phyloP scores from a whole-genome alignment of 2,113 vertebrate genomes.

The Odocoileus hemionus region DNA sequence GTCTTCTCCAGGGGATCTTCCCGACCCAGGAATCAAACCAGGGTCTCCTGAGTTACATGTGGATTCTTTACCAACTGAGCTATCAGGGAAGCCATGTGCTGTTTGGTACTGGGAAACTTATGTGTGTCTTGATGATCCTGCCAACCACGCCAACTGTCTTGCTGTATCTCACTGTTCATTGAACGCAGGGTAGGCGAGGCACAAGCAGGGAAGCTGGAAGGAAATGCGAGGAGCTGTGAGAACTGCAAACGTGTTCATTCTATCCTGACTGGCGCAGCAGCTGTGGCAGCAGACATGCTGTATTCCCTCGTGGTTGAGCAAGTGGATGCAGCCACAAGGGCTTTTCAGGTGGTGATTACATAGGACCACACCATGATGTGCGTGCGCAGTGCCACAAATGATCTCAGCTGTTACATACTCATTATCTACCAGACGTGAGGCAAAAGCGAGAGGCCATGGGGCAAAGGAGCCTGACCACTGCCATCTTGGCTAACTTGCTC shows the following conservation, averaged over 20 bases:
- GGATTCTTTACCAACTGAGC: not conserved
- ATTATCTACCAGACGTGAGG: not conserved
- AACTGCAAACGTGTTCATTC: not conserved
- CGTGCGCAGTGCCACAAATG: fast-evolving
- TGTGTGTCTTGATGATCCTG: not conserved
- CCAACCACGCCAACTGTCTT: not conserved
- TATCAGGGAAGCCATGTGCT: not conserved
- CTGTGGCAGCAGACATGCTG: not conserved
- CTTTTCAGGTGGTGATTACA: not conserved
- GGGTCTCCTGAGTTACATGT: not conserved
- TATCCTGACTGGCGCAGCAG: not conserved
- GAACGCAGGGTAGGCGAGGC: not conserved
- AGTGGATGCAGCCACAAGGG: not conserved
- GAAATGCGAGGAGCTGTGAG: not conserved
- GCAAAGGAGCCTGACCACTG: not conserved
- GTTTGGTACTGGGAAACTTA: not conserved
- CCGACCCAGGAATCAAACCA: not conserved
- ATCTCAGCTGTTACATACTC: not conserved
- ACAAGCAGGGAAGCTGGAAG: not conserved
- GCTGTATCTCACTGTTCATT: not conserved
- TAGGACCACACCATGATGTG: not conserved
- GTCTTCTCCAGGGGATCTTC: not conserved
- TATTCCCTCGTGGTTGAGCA: not conserved
- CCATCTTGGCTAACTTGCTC: not conserved
- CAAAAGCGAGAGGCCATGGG: not conserved